Evolutionary conservation across 2,888 invertebrate genomes (phyloP).

Genomic region (Xanthia icteritia): DNA sequence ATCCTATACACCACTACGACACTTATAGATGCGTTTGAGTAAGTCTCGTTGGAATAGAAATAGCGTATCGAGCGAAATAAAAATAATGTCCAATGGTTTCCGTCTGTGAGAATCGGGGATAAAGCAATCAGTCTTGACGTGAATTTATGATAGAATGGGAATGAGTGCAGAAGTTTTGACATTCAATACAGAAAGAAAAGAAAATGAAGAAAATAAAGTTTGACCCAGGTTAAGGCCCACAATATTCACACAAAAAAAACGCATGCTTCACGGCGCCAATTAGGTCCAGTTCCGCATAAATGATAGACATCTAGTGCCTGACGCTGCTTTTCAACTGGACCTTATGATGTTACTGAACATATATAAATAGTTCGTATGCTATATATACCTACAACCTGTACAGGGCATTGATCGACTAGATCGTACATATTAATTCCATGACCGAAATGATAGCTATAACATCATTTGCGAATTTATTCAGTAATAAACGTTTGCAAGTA

Average conservation of each 20-base stretch:
- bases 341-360: not conserved
- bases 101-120: slow-evolving; percentile 5
- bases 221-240: not conserved
- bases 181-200: not conserved
- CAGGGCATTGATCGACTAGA: not conserved
- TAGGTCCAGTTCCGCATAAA: not conserved
- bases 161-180: not conserved
- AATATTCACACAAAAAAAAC: not conserved
- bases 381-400: not conserved
- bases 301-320: not conserved
- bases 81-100: slow-evolving; percentile 13
- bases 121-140: not conserved
- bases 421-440: not conserved
- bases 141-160: slow-evolving; percentile 16
- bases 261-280: not conserved
- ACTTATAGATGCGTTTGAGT: slow-evolving; percentile 34
- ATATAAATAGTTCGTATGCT: not conserved
- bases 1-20: slow-evolving; percentile 31
- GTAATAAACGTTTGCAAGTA: not conserved
- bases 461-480: not conserved
- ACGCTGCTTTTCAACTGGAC: not conserved
- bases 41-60: slow-evolving; percentile 45
- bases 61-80: slow-evolving; percentile 36
- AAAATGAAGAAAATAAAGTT: not conserved
- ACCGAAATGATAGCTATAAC: not conserved